phyloP scores from a whole-genome alignment of 1,140 invertebrate species.

The Anastrepha obliqua region DNA sequence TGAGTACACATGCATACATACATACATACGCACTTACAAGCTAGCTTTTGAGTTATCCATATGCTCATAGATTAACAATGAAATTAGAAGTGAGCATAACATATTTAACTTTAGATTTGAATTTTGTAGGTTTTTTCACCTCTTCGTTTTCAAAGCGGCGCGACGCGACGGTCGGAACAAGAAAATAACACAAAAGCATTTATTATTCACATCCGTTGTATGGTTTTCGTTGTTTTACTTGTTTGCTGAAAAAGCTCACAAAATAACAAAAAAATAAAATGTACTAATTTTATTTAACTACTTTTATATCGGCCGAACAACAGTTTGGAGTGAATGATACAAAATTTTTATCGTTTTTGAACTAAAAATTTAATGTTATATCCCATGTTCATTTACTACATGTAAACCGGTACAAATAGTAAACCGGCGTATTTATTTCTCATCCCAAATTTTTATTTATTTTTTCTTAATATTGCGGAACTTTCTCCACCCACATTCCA shows the following conservation, averaged over 20 bases:
- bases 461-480: no score
- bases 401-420: no score
- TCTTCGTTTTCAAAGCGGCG: not conserved
- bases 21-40: not conserved
- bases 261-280: slow-evolving; percentile 7
- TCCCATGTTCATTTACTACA: no score
- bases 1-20: not conserved
- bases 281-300: slow-evolving; percentile 40
- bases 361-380: no score
- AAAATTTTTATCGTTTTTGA: no score
- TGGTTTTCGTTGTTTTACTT: not conserved
- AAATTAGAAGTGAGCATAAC: not conserved
- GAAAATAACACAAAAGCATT: slow-evolving; percentile 5
- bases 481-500: no score
- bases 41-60: not conserved
- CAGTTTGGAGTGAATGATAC: no score
- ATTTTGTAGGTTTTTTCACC: slow-evolving; percentile 32
- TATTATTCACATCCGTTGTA: slow-evolving; percentile 38
- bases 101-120: slow-evolving; percentile 25
- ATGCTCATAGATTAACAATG: slow-evolving; percentile 19
- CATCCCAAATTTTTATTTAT: no score
- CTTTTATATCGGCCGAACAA: no score
- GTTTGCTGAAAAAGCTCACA: not conserved
- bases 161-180: not conserved
- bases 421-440: no score